Conservation (phyloP, 2,113 vertebrate species). For the Brachyistius frenatus region DNA sequence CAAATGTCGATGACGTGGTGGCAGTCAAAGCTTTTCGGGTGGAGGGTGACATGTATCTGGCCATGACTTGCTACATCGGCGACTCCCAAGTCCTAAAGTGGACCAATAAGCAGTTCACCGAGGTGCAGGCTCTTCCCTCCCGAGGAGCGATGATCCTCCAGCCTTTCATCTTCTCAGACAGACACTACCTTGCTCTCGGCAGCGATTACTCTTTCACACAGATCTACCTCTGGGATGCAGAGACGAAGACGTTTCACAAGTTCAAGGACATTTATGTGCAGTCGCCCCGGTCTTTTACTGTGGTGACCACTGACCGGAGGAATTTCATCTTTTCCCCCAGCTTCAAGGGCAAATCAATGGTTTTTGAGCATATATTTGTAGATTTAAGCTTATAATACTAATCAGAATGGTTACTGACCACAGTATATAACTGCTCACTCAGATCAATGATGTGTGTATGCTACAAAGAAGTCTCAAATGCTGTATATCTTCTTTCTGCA, state of each 20-base stretch:
- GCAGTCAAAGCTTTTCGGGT: slow-evolving; percentile 92
- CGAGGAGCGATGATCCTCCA: slow-evolving; percentile 96
- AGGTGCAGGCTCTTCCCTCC: slow-evolving; percentile 93
- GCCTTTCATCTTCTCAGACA: slow-evolving; percentile 91
- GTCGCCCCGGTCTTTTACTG: slow-evolving; percentile 93
- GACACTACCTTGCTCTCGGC: slow-evolving; percentile 93
- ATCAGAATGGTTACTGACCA: slow-evolving; percentile 2
- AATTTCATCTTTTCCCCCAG: slow-evolving; percentile 98
- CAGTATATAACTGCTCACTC: background rate
- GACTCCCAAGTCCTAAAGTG: slow-evolving; percentile 96
- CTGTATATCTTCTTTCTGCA: slow-evolving; percentile 46
- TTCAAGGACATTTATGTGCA: slow-evolving; percentile 98
- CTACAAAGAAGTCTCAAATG: slow-evolving; percentile 37
- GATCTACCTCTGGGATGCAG: slow-evolving; percentile 94
- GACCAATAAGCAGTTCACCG: slow-evolving; percentile 92
- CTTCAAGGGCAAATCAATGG: slow-evolving; percentile 97
- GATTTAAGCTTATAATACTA: slow-evolving; percentile 91
- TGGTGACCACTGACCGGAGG: slow-evolving; percentile 89
- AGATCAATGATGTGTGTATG: slow-evolving; percentile 17
- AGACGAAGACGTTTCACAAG: slow-evolving; percentile 90
- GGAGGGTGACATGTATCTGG: slow-evolving; percentile 88
- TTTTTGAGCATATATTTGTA: slow-evolving; percentile 94
- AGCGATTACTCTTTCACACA: slow-evolving; percentile 98
- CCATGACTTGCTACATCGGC: slow-evolving; percentile 95
- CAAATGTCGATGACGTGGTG: slow-evolving; percentile 93